Base-by-base conservation (phyloP, 2,113 vertebrate species). In the Meleagris gallopavo region DNA sequence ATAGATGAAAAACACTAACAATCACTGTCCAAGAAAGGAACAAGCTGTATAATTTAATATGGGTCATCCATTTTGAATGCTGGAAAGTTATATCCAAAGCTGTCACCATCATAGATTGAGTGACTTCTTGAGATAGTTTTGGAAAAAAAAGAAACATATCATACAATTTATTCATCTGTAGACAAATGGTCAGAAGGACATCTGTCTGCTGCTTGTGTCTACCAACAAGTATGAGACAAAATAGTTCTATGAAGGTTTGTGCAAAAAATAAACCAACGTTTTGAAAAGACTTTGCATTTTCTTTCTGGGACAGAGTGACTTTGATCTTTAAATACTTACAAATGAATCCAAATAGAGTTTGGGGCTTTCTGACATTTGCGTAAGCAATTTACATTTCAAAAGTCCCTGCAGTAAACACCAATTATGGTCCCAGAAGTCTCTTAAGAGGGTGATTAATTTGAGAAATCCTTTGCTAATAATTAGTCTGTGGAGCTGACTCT, bases 341-440 rank as follows among this genome's bases (percentile, higher is more conserved):
- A 96, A 96, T 91, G 67, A 95, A 90, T 95, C 93, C 84, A 95
- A 84, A 91, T 79, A 67, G 81, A 94, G 65, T 91, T 85, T 89
- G 70, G 58, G 75, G 48, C 75, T 92, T 89, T 94, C 73, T 92
- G 78, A 96, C 90, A 69, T 91, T 93, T 92, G 62, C 43, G 29
- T 43, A 75, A 93, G 21, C 25, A 41, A 96, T 96, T 94, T 95
- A 62, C 86, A 95, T 95, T 96, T 96, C 90, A 96, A 95, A 97
- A 94, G 84, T 3, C 43, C 75, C 30, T 82, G 79, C 67, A 86
- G 84, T 96, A 94, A 96, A 96, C 76, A 94, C 34, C 3, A 25
- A 41, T 88, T 94, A 76, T 79, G 43, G 70, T 95, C 92, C 75
- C 92, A n/a, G 86, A 94, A 93, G 87, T 79, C 74, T 92, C 82